Percentiles rank a stretch among this genome's conserved stretches.
phyloP scores from a whole-genome alignment of 1,140 invertebrate species.

The Hypsibius dujardini region DNA sequence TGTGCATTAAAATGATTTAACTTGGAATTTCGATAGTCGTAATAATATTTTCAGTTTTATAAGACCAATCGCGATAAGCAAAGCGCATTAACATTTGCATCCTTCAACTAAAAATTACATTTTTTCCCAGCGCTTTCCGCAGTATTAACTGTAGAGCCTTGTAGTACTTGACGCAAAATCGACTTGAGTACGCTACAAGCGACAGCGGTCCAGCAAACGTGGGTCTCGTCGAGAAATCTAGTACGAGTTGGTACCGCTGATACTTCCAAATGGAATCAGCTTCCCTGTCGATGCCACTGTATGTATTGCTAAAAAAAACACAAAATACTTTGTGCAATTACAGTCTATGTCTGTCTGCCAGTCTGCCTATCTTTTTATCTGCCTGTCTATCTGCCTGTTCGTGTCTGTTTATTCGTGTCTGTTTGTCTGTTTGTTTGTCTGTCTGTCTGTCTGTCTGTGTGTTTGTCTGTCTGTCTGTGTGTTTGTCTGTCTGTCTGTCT shows the following conservation, averaged over 20 bases:
- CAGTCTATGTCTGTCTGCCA: not conserved
- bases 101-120: not conserved
- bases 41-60: too few relatives aligned
- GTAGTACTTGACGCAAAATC: constrained; percentile 19
- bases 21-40: too few relatives aligned
- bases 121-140: constrained; percentile 1
- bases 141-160: not conserved
- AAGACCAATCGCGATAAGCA: not conserved
- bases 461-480: too few relatives aligned
- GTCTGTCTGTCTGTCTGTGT: too few relatives aligned
- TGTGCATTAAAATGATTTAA: too few relatives aligned
- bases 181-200: constrained; percentile 29
- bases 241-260: constrained; percentile 35
- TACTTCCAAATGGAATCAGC: constrained; percentile 36
- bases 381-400: not conserved
- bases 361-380: not conserved
- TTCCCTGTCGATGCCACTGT: constrained; percentile 29
- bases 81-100: not conserved
- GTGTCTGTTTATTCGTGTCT: not conserved
- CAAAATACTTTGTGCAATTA: too few relatives aligned
- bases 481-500: too few relatives aligned
- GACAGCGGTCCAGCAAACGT: constrained; percentile 30
- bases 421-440: not conserved
- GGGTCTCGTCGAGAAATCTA: constrained; percentile 35
- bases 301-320: constrained; percentile 29